A percentile compares a stretch with the other conserved stretches of the same genome.
Conservation (phyloP, 1,140 invertebrate species). For the Colletes gigas region DNA sequence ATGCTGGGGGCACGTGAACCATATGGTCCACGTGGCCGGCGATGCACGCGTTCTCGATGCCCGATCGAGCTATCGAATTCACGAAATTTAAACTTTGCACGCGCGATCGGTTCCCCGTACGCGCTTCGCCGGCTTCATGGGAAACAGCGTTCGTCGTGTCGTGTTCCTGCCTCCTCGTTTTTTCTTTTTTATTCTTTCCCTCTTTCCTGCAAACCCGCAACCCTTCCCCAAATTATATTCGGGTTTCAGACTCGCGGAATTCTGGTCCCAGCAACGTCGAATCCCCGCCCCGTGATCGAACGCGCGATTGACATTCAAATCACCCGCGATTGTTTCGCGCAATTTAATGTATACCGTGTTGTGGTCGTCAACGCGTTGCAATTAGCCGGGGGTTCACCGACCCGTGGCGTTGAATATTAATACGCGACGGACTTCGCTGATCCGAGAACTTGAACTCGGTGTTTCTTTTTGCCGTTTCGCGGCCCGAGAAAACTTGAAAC, state of each 20-base stretch:
- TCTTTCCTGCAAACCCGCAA: neutral
- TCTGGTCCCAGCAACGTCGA: neutral
- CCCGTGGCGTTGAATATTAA: conserved; percentile 35
- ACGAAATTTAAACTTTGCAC: conserved; percentile 75
- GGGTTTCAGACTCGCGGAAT: neutral
- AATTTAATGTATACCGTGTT: conserved; percentile 8
- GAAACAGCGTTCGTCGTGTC: conserved; percentile 59
- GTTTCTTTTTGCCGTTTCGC: too few species aligned
- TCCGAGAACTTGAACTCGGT: too few species aligned
- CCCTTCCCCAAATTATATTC: neutral
- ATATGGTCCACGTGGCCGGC: conserved; percentile 71
- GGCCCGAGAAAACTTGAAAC: too few species aligned
- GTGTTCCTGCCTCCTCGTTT: neutral
- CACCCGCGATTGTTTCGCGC: conserved; percentile 16
- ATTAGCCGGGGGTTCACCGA: conserved; percentile 35
- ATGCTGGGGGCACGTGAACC: conserved; percentile 77
- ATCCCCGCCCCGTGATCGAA: neutral
- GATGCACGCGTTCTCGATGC: conserved; percentile 50
- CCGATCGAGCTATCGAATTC: conserved; percentile 72
- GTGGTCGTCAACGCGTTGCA: conserved; percentile 12
- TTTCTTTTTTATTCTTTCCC: neutral
- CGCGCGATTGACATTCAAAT: conserved; percentile 23
- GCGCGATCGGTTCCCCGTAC: conserved; percentile 64
- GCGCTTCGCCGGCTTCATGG: conserved; percentile 68
- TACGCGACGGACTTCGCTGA: neutral